Evolutionary conservation across 2,888 invertebrate species (phyloP), one percentile per base, ranked within the genome.

Genomic region (Megaustenia siamemsis): DNA sequence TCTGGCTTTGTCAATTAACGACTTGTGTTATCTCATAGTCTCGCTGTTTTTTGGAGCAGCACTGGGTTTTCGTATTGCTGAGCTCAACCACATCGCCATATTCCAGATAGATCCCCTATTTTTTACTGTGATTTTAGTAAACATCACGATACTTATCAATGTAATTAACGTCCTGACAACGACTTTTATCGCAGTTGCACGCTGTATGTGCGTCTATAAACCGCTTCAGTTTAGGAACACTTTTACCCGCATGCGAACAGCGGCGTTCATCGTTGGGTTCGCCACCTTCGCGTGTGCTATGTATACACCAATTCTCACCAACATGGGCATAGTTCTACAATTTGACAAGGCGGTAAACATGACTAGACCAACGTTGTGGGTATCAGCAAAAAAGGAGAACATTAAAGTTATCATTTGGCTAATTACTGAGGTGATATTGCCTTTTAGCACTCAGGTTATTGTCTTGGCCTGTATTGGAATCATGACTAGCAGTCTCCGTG

Each of bases 221-320:
- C 80, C 68, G 24, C 80, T 80, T 1, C 80, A 80, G 40, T 80
- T 80, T 66, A 80, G 68, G 24, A 28, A 35, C 49, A 24, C 18
- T 1, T 80, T 80, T 45, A 80, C 80, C 1, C 24, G 45, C 15
- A 4, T 8, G 28, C 24, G 69, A 32, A 49, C 71, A 5, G 71
- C 8, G 4, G 5, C 56, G 6, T 24, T 45, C 21, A 28, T 81
- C 1, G 2, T 71, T 32, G 32, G 24, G 21, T 32, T 81, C 18
- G 24, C 45, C 10, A 1, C 21, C 1, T 69, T 81, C n/a, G 32
- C 81, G 3, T 53, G 53, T 10, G n/a, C 38, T 5, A 10, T 45
- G n/a, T 69, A 81, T 18, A 28, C 49, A 12, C 81, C 69, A 5
- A 15, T 81, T 28, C 28, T 81, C 8, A 28, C n/a, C 32, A 81